These are phyloP conservation scores for Lerema accius DNA, from an alignment of 1,140 invertebrate genomes.

Conservation along the genomic window DNA sequence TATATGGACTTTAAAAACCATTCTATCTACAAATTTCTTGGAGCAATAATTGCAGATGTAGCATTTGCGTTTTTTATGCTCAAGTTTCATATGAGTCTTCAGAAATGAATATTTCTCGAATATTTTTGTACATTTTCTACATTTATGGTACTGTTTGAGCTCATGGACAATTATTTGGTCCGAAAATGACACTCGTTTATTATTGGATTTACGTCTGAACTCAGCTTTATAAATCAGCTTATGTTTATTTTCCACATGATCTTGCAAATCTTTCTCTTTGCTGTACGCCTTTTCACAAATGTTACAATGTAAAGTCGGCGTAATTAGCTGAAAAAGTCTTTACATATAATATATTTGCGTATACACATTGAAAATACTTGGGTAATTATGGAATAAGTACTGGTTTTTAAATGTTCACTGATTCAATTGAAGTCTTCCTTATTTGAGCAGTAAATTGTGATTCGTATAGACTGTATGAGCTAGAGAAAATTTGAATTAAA, in stretches of 20 bases:
- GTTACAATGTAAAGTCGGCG: constrained; percentile 46
- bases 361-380: neutral
- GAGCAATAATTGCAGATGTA: constrained; percentile 71
- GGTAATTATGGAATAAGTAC: too few relatives aligned
- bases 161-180: constrained; percentile 66
- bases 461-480: too few relatives aligned
- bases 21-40: constrained; percentile 66
- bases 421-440: neutral
- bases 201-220: constrained; percentile 34
- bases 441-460: neutral
- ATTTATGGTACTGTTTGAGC: constrained; percentile 64
- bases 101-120: constrained; percentile 59
- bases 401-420: too few relatives aligned
- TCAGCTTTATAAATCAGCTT: constrained; percentile 49
- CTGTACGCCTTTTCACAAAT: constrained; percentile 60
- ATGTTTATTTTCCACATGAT: constrained; percentile 66
- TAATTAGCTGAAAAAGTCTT: constrained; percentile 22
- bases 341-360: neutral
- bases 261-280: constrained; percentile 55
- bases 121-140: constrained; percentile 66
- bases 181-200: constrained; percentile 68
- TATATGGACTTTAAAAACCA: constrained; percentile 72
- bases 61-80: constrained; percentile 70
- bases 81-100: constrained; percentile 59
- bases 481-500: too few relatives aligned